These are phyloP conservation scores for Dromas ardeola DNA, from an alignment of 2,113 vertebrate genomes.

Conservation along the genomic window DNA sequence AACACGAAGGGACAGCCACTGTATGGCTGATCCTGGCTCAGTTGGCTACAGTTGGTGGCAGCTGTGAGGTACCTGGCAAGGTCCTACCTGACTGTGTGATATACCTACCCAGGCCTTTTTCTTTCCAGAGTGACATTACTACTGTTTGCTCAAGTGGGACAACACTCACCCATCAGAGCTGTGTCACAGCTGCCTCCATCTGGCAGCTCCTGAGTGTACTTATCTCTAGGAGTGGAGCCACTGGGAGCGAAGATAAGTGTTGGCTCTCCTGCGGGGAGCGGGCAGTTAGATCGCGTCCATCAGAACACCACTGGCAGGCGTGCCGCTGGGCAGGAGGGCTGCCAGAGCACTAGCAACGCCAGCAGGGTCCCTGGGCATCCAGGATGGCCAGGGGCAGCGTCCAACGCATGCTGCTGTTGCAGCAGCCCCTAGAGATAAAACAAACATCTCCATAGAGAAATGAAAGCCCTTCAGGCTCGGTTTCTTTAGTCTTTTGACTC, in stretches of 20 bases:
- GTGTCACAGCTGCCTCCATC: not conserved
- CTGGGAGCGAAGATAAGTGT: not conserved
- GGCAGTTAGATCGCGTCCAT: not conserved
- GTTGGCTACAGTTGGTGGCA: not conserved
- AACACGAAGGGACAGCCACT: not conserved
- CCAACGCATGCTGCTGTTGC: accelerated
- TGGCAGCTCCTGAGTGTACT: not conserved
- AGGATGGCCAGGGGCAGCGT: not conserved
- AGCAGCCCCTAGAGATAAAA: not conserved
- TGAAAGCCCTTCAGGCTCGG: not conserved
- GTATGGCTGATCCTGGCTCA: not conserved
- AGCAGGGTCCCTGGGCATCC: not conserved
- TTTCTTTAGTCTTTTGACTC: not conserved
- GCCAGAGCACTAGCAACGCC: not conserved
- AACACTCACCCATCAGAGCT: not conserved
- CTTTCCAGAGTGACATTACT: not conserved
- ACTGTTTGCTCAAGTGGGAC: not conserved
- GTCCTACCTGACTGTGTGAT: not conserved
- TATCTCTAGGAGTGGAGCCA: not conserved
- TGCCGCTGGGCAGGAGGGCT: not conserved
- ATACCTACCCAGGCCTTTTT: not conserved
- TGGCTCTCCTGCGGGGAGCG: not conserved
- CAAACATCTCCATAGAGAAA: not conserved
- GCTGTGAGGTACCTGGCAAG: not conserved
- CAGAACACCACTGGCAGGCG: not conserved